These are phyloP conservation scores for Dryobotodes eremita DNA, from an alignment of 2,888 invertebrate species.

Conservation along the genomic window DNA sequence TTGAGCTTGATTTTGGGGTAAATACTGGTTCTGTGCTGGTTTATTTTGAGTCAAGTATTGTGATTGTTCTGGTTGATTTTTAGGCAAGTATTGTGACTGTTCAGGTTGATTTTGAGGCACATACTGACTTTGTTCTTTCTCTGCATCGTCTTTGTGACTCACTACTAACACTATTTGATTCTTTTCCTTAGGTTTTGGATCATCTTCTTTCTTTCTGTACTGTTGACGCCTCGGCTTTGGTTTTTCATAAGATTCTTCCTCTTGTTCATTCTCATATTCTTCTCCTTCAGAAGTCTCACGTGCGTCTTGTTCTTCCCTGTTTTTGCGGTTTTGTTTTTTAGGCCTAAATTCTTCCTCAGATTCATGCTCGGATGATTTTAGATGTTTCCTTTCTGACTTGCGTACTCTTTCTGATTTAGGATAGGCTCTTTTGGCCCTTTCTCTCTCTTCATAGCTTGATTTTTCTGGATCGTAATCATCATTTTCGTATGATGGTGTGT, in stretches of 20 bases:
- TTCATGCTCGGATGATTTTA: slow-evolving; percentile 48
- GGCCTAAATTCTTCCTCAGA: slow-evolving; percentile 65
- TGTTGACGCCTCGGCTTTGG: slow-evolving; percentile 62
- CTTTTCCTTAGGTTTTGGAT: slow-evolving; percentile 69
- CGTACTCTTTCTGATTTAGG: slow-evolving; percentile 71
- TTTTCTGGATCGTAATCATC: slow-evolving; percentile 83
- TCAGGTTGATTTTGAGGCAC: slow-evolving; percentile 38
- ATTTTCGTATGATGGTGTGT: slow-evolving; percentile 75
- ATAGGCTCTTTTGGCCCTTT: slow-evolving; percentile 81
- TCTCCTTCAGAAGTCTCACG: slow-evolving; percentile 71
- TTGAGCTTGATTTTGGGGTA: slow-evolving; percentile 35
- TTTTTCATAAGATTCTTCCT: slow-evolving; percentile 65
- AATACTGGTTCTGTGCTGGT: neutral
- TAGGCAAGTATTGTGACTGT: slow-evolving; percentile 48
- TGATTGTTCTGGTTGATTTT: slow-evolving; percentile 26
- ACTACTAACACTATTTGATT: slow-evolving; percentile 80
- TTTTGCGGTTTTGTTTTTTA: slow-evolving; percentile 66
- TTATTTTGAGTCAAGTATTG: slow-evolving; percentile 50
- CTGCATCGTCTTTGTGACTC: slow-evolving; percentile 72
- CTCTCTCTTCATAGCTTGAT: slow-evolving; percentile 80
- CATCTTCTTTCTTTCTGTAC: slow-evolving; percentile 66
- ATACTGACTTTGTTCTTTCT: slow-evolving; percentile 60
- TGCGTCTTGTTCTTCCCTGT: slow-evolving; percentile 71
- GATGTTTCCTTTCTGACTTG: slow-evolving; percentile 69
- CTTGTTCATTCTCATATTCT: slow-evolving; percentile 58